Evolutionary conservation across 2,797 vertebrate species (phyloP).

Genomic region (Diglossa cyanea): DNA sequence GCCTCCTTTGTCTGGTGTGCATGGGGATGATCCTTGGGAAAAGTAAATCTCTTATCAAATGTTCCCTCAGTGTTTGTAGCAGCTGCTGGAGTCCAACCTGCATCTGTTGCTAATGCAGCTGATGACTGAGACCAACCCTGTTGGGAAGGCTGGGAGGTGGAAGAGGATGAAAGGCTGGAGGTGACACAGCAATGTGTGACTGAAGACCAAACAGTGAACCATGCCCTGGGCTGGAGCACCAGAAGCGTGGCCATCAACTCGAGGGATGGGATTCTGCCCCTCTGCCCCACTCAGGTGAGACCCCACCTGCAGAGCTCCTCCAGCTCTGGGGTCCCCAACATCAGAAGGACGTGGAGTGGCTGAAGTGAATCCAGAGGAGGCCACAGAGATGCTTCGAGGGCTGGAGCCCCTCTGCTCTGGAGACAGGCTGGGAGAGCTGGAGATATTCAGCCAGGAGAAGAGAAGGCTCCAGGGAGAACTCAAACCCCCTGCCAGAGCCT

Average conservation of each 20-base stretch:
- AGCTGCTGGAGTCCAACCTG: not conserved
- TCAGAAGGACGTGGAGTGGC: not conserved
- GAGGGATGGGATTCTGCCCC: not conserved
- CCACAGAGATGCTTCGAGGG: fast-evolving
- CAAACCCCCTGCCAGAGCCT: not conserved
- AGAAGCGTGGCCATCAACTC: no score
- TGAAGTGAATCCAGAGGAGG: not conserved
- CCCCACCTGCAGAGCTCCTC: not conserved
- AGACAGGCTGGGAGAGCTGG: not conserved
- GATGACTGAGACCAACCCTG: not conserved
- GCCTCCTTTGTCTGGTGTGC: not conserved
- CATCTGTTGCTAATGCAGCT: not conserved
- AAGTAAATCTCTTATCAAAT: not conserved
- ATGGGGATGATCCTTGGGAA: not conserved
- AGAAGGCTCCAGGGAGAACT: not conserved
- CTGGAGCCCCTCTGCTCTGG: not conserved
- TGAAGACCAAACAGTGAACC: not conserved
- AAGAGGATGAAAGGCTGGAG: not conserved
- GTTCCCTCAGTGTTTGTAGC: not conserved
- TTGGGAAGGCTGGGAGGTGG: not conserved
- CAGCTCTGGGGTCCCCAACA: not conserved
- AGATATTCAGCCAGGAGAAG: not conserved
- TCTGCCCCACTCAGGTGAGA: not conserved
- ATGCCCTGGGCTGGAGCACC: not conserved
- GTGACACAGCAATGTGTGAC: not conserved